Evolutionary conservation across 30 jellyfish, hydroid and myxozoan genomes (phyloP), one percentile per base, ranked within the genome.

Genomic region (Aurelia aurita): DNA sequence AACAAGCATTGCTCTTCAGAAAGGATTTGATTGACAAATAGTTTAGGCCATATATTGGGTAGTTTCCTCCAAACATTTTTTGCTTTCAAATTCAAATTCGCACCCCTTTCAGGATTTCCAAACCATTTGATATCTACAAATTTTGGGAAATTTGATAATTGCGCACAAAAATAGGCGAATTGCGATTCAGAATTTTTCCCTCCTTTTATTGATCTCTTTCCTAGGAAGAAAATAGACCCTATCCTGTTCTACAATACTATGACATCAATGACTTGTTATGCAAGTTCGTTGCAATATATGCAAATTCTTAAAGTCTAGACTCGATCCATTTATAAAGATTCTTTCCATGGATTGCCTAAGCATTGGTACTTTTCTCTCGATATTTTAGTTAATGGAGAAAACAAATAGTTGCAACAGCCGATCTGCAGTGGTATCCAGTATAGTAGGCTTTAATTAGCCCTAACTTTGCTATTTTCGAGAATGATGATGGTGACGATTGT

Each of bases 141-240:
- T 54, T 57, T 29, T 46, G 67, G 86, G 67, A 47, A 55, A 74
- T 53, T 15, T 55, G 34, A 27, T 34, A 59, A 74, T 74, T 46
- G 77, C 29, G 45, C 32, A 54, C 20, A 23, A 72, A 73, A 73
- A 74, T 74, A 34, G 75, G 86, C 51, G 34, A 51, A 69, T 73
- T 23, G 55, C 58, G 85, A 47, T 54, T 49, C 11, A 29, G 20
- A 73, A 73, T 29, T 45, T 26, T 65, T 28, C 71, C 75, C 43
- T 15, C 75, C 75, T 61, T 53, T 74, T 25, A 57, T 57, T 74
- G 60, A 74, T 54, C 47, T 51, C 22, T 34, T 10, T 29, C 75
- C 74, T 55, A 15, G 64, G 25, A 22, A 44, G 34, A 27, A 74
- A 74, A 74, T 59, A 34, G 86, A 23, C 32, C 75, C 43, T 35